These are phyloP conservation scores for Drosophila sordidula DNA, from an alignment of 2,888 invertebrate species.

Conservation along the genomic window DNA sequence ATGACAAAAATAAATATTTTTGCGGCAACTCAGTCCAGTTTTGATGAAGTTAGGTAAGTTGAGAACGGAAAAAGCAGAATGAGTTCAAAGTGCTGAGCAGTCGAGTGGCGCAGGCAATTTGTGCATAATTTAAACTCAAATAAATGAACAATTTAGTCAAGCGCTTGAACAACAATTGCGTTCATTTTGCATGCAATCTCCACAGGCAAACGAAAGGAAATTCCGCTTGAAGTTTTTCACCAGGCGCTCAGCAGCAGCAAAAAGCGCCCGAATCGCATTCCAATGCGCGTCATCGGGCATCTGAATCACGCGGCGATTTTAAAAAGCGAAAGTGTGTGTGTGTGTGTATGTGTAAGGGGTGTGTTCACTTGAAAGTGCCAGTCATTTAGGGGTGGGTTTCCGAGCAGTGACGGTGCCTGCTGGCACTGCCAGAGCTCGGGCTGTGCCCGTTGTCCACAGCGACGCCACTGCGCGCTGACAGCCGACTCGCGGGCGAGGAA, in stretches of 20 bases:
- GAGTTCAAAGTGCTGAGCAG: not conserved
- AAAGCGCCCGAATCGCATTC: constrained; percentile 51
- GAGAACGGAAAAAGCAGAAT: no score
- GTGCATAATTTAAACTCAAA: not conserved
- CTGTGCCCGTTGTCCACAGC: not conserved
- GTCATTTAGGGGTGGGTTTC: constrained; percentile 70
- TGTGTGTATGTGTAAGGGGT: constrained; percentile 57
- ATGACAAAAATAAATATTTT: no score
- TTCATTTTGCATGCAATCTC: constrained; percentile 22
- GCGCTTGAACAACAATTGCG: constrained; percentile 8
- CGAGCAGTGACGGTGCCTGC: constrained; percentile 30
- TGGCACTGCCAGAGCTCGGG: not conserved
- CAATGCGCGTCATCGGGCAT: constrained; percentile 52
- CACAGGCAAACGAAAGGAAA: constrained; percentile 82
- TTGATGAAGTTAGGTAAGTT: no score
- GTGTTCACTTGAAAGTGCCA: constrained; percentile 58
- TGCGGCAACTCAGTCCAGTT: no score
- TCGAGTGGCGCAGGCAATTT: no score
- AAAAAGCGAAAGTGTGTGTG: constrained; percentile 58
- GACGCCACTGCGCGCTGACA: constrained; percentile 61
- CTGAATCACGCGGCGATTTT: constrained; percentile 23
- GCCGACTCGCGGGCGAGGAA: constrained; percentile 41
- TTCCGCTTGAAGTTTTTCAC: constrained; percentile 82
- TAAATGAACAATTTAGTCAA: constrained; percentile 2
- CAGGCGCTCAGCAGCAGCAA: constrained; percentile 75